A percentile compares a stretch with the other conserved stretches of the same genome.
phyloP scores from a whole-genome alignment of 2,888 invertebrate species.

The Eupithecia subumbrata region DNA sequence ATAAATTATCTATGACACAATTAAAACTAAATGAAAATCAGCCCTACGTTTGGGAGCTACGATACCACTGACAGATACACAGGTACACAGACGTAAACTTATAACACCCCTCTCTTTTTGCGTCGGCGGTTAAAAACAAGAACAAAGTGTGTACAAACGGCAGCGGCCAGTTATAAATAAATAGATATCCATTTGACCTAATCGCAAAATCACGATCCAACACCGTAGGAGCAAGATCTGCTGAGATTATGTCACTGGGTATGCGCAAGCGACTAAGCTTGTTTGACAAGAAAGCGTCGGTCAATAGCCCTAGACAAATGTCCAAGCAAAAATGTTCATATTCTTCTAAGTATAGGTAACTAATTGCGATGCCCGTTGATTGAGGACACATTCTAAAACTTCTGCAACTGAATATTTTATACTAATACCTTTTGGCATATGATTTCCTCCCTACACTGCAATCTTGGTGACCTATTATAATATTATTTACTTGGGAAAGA shows the following conservation, averaged over 20 bases:
- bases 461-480: too few relatives aligned
- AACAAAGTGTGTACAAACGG: neutral
- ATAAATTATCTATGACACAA: too few relatives aligned
- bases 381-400: neutral
- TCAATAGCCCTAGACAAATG: slow-evolving; percentile 27
- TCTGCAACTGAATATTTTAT: too few relatives aligned
- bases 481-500: too few relatives aligned
- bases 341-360: neutral
- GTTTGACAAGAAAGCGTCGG: slow-evolving; percentile 57
- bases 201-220: slow-evolving; percentile 14
- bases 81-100: too few relatives aligned
- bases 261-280: slow-evolving; percentile 40
- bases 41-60: too few relatives aligned
- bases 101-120: too few relatives aligned
- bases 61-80: too few relatives aligned
- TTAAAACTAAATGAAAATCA: too few relatives aligned
- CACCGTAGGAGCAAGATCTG: slow-evolving; percentile 34
- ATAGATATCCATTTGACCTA: slow-evolving; percentile 11
- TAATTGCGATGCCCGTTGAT: neutral
- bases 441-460: neutral
- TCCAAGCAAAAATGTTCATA: neutral
- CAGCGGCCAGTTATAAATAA: neutral
- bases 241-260: slow-evolving; percentile 54
- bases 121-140: too few relatives aligned
- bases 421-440: neutral